These are phyloP conservation scores for Agrochola lota DNA, from an alignment of 2,888 invertebrate species.

Conservation along the genomic window DNA sequence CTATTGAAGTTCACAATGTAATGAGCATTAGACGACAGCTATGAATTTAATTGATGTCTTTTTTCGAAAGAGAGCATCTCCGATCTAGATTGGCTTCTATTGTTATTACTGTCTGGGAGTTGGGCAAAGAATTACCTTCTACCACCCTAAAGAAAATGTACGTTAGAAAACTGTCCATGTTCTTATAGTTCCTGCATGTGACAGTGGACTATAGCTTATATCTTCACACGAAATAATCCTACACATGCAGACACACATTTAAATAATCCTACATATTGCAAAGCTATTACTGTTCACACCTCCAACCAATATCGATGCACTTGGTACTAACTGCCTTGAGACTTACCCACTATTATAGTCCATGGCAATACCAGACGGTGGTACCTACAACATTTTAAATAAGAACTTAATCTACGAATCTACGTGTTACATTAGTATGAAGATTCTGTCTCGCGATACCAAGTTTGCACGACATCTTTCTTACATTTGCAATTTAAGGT, in stretches of 20 bases:
- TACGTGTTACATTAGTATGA: conserved; percentile 61
- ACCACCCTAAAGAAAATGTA: no score
- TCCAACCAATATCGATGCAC: conserved; percentile 19
- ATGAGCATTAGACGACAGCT: conserved; percentile 15
- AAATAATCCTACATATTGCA: conserved; percentile 16
- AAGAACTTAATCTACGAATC: conserved; percentile 46
- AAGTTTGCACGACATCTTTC: conserved; percentile 58
- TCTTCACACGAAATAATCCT: conserved; percentile 9
- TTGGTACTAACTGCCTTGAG: conserved; percentile 12
- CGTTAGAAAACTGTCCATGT: no score
- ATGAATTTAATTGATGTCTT: conserved; percentile 31
- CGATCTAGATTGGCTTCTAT: neutral
- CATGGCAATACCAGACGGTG: conserved; percentile 25
- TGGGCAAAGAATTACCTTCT: neutral
- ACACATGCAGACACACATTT: neutral
- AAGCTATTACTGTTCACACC: conserved; percentile 10
- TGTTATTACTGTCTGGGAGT: neutral
- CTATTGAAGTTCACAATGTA: conserved; percentile 62
- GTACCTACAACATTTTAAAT: conserved; percentile 48
- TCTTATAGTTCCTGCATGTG: no score
- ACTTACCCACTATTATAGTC: neutral
- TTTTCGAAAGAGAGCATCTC: neutral
- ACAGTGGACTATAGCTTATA: neutral
- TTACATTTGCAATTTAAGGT: conserved; percentile 61
- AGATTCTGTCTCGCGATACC: conserved; percentile 56